These are phyloP conservation scores for Prunella himalayana DNA, from an alignment of 2,113 vertebrate genomes.

Conservation along the genomic window DNA sequence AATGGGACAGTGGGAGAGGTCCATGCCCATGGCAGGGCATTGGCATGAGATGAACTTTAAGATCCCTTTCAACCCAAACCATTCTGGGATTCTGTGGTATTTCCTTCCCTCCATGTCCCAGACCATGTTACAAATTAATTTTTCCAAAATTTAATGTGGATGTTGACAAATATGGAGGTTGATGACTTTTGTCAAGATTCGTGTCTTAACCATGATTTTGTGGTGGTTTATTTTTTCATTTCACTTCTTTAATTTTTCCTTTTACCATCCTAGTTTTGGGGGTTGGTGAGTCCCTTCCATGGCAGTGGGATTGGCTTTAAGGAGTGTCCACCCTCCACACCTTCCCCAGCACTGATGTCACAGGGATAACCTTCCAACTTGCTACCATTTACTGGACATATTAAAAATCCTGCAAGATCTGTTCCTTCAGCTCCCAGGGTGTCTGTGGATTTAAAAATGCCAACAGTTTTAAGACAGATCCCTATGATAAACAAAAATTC, in stretches of 20 bases:
- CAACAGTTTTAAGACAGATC: neutral
- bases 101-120: rapidly evolving
- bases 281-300: neutral
- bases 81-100: neutral
- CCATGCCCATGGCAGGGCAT: neutral
- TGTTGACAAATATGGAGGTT: neutral
- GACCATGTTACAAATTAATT: neutral
- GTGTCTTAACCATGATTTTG: neutral
- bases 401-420: neutral
- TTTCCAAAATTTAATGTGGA: neutral
- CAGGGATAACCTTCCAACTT: neutral
- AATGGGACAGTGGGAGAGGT: neutral
- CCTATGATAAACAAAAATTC: neutral
- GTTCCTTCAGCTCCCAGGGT: neutral
- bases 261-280: neutral
- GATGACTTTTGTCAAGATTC: neutral
- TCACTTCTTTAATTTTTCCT: neutral
- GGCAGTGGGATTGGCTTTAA: neutral
- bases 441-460: neutral
- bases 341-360: neutral
- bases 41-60: neutral
- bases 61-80: neutral
- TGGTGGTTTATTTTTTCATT: neutral
- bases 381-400: neutral
- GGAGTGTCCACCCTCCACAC: rapidly evolving